Percentiles rank a stretch among this genome's conserved stretches.
These are phyloP conservation scores for Proales similis DNA, from an alignment of 1,140 invertebrate species.

Conservation along the genomic window DNA sequence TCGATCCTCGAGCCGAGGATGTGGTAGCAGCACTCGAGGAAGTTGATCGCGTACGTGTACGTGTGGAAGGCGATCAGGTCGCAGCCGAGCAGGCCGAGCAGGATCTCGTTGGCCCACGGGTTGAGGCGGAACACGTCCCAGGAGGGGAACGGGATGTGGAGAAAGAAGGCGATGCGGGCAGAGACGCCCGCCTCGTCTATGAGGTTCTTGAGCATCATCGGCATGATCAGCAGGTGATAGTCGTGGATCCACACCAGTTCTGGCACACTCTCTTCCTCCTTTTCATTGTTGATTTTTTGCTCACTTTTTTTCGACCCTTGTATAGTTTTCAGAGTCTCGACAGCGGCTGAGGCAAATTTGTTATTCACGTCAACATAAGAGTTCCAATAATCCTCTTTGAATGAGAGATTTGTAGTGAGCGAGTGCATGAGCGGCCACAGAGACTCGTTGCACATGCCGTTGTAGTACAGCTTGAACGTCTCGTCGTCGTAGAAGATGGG, in stretches of 20 bases:
- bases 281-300: slow-evolving; percentile 54
- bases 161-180: slow-evolving; percentile 76
- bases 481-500: slow-evolving; percentile 67
- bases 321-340: slow-evolving; percentile 53
- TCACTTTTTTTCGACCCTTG: too few relatives aligned
- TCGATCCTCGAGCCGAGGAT: slow-evolving; percentile 77
- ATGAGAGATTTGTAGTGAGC: slow-evolving; percentile 72
- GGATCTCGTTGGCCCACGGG: slow-evolving; percentile 79
- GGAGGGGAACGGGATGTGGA: slow-evolving; percentile 83
- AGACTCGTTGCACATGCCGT: slow-evolving; percentile 80
- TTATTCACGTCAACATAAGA: slow-evolving; percentile 70
- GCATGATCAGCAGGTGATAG: slow-evolving; percentile 79
- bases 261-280: slow-evolving; percentile 60
- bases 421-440: slow-evolving; percentile 86
- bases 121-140: slow-evolving; percentile 83
- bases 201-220: slow-evolving; percentile 75
- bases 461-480: slow-evolving; percentile 76
- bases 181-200: slow-evolving; percentile 69
- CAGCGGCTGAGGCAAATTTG: slow-evolving; percentile 69
- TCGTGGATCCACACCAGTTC: slow-evolving; percentile 85
- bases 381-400: slow-evolving; percentile 70
- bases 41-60: slow-evolving; percentile 80
- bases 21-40: slow-evolving; percentile 80
- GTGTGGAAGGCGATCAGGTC: slow-evolving; percentile 87
- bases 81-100: slow-evolving; percentile 70